Evolutionary conservation across 2,113 vertebrate species (phyloP), one percentile per base, ranked within the genome.

Genomic region (Lepus americanus): DNA sequence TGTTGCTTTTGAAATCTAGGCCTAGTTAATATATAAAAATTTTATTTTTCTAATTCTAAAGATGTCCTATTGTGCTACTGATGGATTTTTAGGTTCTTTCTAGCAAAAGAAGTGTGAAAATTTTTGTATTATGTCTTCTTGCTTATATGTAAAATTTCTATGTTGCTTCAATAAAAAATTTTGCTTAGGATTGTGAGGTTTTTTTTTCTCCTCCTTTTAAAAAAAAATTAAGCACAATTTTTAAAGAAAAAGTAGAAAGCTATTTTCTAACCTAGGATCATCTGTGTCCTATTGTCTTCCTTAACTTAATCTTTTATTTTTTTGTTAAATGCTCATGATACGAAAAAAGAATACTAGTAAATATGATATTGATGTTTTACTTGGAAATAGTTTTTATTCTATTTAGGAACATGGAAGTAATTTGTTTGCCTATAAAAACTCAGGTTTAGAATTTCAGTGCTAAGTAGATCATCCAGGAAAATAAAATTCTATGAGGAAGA

Each of bases 361-460:
- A 94, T 73, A 95, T 78, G n/a, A 83, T 92, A 90, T 7, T 22
- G 79, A 89, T 89, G 90, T 77, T 95, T 93, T 81, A 67, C 74
- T 78, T 77, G 78, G 73, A 93, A 92, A 84, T 14, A 89, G n/a
- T 90, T 44, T 36, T 36, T 17, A 44, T 87, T 96, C 51, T 95
- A 36, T 31, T 91, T 74, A 95, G 85, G 31, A 90, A 73, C 7
- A 74, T 87, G 7, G 81, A 86, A 85, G 31, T 78, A 53, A 92
- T 78, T 89, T 85, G 25, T 89, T 87, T 92, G n/a, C 12, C 89
- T 70, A 95, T n/a, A 63, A 0, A n/a, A 96, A 84, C 9, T 84
- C 83, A 36, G 79, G 70, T 89, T 95, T 92, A 95, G 90, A 96
- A 94, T 95, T 86, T 27, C n/a, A 87, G n/a, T 73, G 53, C 44